These are phyloP conservation scores for Corticium candelabrum DNA, from an alignment of 37 sponge, comb jelly and placozoan species.

Conservation along the genomic window DNA sequence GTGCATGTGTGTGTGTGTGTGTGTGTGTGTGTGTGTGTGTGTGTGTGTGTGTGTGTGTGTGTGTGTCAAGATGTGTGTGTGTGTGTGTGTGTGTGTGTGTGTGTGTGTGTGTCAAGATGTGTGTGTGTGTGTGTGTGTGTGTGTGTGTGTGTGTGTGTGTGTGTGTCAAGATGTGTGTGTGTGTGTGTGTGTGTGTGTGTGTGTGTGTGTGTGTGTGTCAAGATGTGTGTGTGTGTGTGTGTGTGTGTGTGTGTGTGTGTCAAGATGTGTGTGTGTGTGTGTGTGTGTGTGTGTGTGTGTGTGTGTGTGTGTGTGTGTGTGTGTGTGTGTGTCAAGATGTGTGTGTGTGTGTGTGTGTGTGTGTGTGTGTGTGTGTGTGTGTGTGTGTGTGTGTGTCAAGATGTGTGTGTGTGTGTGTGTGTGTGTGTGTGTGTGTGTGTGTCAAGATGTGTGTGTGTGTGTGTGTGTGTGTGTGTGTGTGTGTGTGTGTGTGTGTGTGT, in stretches of 20 bases:
- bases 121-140: slow-evolving; percentile 5
- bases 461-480: slow-evolving; percentile 5
- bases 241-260: slow-evolving; percentile 5
- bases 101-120: neutral
- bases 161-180: neutral
- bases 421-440: slow-evolving; percentile 3
- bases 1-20: neutral
- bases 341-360: slow-evolving; percentile 5
- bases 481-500: slow-evolving; percentile 5
- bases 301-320: slow-evolving; percentile 5
- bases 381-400: neutral
- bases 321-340: neutral
- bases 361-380: slow-evolving; percentile 5
- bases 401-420: slow-evolving; percentile 1
- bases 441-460: neutral
- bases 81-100: neutral
- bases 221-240: neutral
- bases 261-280: neutral
- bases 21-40: slow-evolving; percentile 5
- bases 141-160: slow-evolving; percentile 5
- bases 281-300: neutral
- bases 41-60: neutral
- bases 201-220: neutral
- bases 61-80: neutral
- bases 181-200: slow-evolving; percentile 5